phyloP scores from a whole-genome alignment of 2,888 invertebrate genomes.

The Trissolcus japonicus region DNA sequence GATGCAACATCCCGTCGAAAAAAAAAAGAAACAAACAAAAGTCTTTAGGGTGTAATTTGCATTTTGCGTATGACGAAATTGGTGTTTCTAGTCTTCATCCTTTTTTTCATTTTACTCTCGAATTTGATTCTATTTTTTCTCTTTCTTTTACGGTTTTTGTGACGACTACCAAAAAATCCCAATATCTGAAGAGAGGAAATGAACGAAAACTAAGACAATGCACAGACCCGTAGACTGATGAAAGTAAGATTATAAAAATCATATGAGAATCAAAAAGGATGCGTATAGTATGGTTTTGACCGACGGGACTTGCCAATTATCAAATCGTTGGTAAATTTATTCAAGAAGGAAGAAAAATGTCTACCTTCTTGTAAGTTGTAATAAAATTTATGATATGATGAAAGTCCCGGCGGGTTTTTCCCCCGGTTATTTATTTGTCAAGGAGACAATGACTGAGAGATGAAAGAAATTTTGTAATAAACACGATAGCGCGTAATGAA shows the following conservation, averaged over 20 bases:
- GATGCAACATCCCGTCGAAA: conserved; percentile 48
- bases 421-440: conserved; percentile 41
- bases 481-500: conserved; percentile 35
- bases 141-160: conserved; percentile 4
- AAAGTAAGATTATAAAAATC: conserved; percentile 61
- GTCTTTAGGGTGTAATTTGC: conserved; percentile 57
- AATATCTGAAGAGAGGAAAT: conserved; percentile 37
- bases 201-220: conserved; percentile 58
- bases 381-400: conserved; percentile 7
- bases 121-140: conserved; percentile 16
- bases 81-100: conserved; percentile 71
- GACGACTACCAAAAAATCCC: conserved; percentile 57
- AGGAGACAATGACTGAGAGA: conserved; percentile 36
- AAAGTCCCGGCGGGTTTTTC: conserved; percentile 46
- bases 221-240: conserved; percentile 70
- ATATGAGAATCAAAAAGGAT: conserved; percentile 64
- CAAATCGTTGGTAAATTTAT: conserved; percentile 1
- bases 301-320: conserved; percentile 33
- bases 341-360: no score
- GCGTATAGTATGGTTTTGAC: conserved; percentile 21
- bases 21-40: conserved; percentile 24
- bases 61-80: conserved; percentile 61
- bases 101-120: conserved; percentile 55
- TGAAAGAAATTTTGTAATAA: conserved; percentile 25
- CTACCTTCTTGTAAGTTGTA: not conserved